Base-by-base conservation (phyloP, 1,140 invertebrate genomes). In the Pogonomyrmex barbatus region DNA sequence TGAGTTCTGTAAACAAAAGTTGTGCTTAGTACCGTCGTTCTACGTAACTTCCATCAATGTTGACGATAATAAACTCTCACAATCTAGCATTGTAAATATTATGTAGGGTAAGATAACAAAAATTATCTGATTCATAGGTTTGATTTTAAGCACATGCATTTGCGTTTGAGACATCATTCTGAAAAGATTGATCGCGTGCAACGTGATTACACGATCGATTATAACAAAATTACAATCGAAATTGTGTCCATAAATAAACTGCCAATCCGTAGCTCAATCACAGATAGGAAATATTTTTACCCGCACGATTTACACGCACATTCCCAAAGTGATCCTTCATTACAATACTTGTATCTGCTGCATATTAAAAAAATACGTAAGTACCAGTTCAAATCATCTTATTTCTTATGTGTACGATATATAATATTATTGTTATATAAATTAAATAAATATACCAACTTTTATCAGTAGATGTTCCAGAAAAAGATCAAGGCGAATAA, bases 1-100 rank as follows among this genome's bases (percentile, higher is more conserved):
- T 36, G 63, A 81, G 50, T 70, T 56, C 50, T 70, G 47, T 70
- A 81, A 81, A 81, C 50, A 85, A 85, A 85, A 85, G 71, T 76
- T 76, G 8, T 30, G n/a, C 8, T 6, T 50, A 39, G 42, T 17
- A 50, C 4, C 54, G 17, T 47, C 10, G 30, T 81, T 70, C 78
- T 56, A 54, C 24, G 3, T 56, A 39, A n/a, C 24, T 70, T 54
- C 70, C 67, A 56, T 36, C 39, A 42, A 81, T 42, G 10, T 70
- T 70, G 14, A 54, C 14, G 36, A 60, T 70, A 70, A 81, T 70
- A 45, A 70, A 45, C 50, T 81, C 30, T 58, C n/a, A 33, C 36
- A 56, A 56, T 81, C 6, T 79, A 54, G n/a, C 4, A 67, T 42
- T 70, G 75, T 54, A 39, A 39, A 52, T 42, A 81, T 45, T 33